Evolutionary conservation across 1,140 invertebrate genomes (phyloP).

Genomic region (Plutomurus gul): DNA sequence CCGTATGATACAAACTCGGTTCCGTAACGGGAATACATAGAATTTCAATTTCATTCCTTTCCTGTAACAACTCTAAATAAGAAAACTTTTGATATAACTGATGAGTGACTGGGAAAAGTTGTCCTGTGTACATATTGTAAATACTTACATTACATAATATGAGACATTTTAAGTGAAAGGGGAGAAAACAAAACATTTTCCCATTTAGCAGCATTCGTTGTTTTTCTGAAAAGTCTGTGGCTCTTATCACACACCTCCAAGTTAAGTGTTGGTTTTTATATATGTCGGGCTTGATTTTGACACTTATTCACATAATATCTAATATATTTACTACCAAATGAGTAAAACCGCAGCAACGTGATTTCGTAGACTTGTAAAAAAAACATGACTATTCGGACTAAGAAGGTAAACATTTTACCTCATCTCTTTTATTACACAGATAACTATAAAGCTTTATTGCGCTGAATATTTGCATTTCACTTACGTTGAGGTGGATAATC

Average conservation of each 20-base stretch:
- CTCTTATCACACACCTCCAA: slow-evolving; percentile 14
- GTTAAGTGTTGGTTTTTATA: slow-evolving; percentile 5
- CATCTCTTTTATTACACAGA: too few relatives aligned
- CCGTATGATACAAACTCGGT: background rate
- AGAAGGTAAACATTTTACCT: too few relatives aligned
- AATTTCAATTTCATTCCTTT: slow-evolving; percentile 3
- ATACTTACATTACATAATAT: background rate
- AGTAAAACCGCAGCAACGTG: too few relatives aligned
- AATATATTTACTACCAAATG: too few relatives aligned
- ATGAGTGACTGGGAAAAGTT: slow-evolving; percentile 19
- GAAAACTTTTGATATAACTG: background rate
- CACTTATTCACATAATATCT: too few relatives aligned
- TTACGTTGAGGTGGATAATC: too few relatives aligned
- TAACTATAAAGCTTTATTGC: too few relatives aligned
- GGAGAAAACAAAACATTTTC: slow-evolving; percentile 4
- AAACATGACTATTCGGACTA: too few relatives aligned
- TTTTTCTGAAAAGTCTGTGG: slow-evolving; percentile 21
- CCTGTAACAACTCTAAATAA: background rate
- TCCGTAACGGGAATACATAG: background rate
- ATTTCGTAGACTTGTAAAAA: too few relatives aligned
- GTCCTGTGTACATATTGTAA: slow-evolving; percentile 1
- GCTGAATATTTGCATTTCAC: too few relatives aligned
- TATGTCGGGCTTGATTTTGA: slow-evolving; percentile 7
- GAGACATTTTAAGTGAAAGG: background rate
- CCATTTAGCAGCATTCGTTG: background rate